Base-by-base conservation (phyloP, 2,888 invertebrate species). In the Acrocyrtus sp. region DNA sequence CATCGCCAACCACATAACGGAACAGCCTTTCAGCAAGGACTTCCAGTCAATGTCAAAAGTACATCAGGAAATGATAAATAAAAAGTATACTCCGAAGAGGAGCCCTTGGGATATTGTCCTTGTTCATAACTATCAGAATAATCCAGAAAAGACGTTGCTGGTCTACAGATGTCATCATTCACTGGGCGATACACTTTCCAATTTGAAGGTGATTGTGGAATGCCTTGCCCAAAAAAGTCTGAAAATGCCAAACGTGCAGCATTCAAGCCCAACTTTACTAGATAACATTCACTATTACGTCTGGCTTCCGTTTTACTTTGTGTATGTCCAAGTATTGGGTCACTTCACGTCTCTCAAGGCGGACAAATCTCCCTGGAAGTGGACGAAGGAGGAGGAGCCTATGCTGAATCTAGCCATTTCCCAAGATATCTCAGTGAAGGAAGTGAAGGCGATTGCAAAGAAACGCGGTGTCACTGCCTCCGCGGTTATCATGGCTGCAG, bases 91-190 rank as follows among this genome's bases (percentile, higher is more conserved):
- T 3, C 26, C 50, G 12, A 50, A 26, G 2, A 48, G 29, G 15
- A 67, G 67, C 24, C 67, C 67, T 26, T 67, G 67, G 67, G 67
- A 67, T 24, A 24, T 67, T n/a, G n/a, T 58, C 0, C 15, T 67
- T 0, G 34, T 58, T 21, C 1, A 51, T 2, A 54, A 53, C 17
- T 53, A 45, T 12, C 4, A 24, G 15, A 17, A 21, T 8, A 21
- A 50, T 50, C 3, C 24, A 3, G 17, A 47, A 10, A 34, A 51
- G n/a, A 56, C 58, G 5, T 10, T 67, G 6, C 17, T 67, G 0
- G 43, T 34, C 10, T 50, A 39, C 6, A 19, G 58, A 3, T 21
- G 4, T 19, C 67, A 67, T 41, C 67, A 67, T 26, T 39, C 39
- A 19, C 50, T 58, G 8, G 51, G 47, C 1, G 67, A 67, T 15